A percentile compares a stretch with the other conserved stretches of the same genome.
These are phyloP conservation scores for Sturmia bella DNA, from an alignment of 2,888 invertebrate genomes.

Conservation along the genomic window DNA sequence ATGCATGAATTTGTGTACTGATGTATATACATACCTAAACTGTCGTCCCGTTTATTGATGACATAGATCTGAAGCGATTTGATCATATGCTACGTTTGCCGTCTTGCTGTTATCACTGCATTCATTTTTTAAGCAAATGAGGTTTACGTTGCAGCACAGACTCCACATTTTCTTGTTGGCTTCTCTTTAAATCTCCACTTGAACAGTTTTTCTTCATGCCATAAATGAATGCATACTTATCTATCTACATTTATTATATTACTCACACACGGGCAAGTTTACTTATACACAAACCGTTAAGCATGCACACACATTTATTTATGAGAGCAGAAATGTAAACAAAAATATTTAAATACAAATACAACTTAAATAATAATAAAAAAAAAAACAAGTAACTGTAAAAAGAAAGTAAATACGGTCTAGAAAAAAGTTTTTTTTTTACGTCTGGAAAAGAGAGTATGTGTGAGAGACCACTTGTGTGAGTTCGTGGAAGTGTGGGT, in stretches of 20 bases:
- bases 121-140: too few species aligned
- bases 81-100: not conserved
- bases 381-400: slow-evolving; percentile 22
- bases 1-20: too few species aligned
- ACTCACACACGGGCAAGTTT: not conserved
- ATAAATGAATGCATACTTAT: not conserved
- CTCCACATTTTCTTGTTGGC: too few species aligned
- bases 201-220: slow-evolving; percentile 9
- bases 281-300: not conserved
- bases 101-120: not conserved
- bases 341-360: slow-evolving; percentile 50
- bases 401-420: slow-evolving; percentile 40
- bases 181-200: slow-evolving; percentile 1
- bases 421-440: slow-evolving; percentile 23
- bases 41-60: too few species aligned
- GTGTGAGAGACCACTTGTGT: slow-evolving; percentile 37
- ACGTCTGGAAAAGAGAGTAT: slow-evolving; percentile 41
- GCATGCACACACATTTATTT: slow-evolving; percentile 15
- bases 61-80: too few species aligned
- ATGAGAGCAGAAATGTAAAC: slow-evolving; percentile 54
- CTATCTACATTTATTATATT: too few species aligned
- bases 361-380: slow-evolving; percentile 13
- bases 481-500: slow-evolving; percentile 49
- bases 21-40: too few species aligned
- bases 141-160: too few species aligned